Evolutionary conservation across 30 jellyfish, hydroid and myxozoan genomes (phyloP).

Genomic region (Nemopilema nomurai): DNA sequence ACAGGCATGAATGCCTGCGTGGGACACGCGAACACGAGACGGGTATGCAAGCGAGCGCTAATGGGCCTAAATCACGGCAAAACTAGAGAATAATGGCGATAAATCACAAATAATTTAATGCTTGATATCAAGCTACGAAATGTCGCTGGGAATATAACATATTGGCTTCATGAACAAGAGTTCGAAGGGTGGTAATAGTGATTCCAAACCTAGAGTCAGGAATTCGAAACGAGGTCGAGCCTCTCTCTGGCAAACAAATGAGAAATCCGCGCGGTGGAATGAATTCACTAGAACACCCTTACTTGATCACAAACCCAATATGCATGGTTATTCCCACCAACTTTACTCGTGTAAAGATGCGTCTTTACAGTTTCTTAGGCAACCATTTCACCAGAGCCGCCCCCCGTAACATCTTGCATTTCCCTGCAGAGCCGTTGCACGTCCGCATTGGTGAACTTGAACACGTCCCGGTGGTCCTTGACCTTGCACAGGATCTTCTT

Average conservation of each 20-base stretch:
- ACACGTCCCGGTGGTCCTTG: slow-evolving; percentile 39
- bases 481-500: slow-evolving; percentile 44
- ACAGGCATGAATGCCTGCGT: too few species aligned
- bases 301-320: neutral
- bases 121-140: slow-evolving; percentile 63
- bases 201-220: too few species aligned
- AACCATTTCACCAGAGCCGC: neutral
- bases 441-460: slow-evolving; percentile 26
- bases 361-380: neutral
- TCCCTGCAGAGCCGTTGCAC: slow-evolving; percentile 38
- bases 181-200: too few species aligned
- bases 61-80: neutral
- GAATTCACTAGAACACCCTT: neutral
- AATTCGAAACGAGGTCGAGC: too few species aligned
- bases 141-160: slow-evolving; percentile 36
- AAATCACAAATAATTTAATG: slow-evolving; percentile 11
- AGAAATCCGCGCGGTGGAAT: too few species aligned
- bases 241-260: too few species aligned
- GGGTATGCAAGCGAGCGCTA: too few species aligned
- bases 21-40: too few species aligned
- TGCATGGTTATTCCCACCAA: neutral
- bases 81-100: neutral
- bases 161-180: neutral
- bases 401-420: slow-evolving; percentile 1
- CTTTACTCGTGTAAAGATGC: neutral